Evolutionary conservation across 1,140 invertebrate genomes (phyloP).

Genomic region (Spodoptera litura): DNA sequence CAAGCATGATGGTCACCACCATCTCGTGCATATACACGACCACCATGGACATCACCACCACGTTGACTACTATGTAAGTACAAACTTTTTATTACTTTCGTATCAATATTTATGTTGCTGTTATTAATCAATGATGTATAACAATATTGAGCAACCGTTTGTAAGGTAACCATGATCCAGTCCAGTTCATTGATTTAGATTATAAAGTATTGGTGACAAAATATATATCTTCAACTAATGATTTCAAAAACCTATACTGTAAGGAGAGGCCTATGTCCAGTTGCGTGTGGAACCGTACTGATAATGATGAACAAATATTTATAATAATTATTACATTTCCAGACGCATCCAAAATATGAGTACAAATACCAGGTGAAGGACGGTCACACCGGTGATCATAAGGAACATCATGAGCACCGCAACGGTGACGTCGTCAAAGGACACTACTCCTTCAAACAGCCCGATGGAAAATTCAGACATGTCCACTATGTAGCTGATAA

Average conservation of each 20-base stretch:
- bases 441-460: conserved; percentile 79
- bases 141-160: too few relatives aligned
- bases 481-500: conserved; percentile 75
- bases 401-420: conserved; percentile 66
- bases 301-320: too few relatives aligned
- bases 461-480: conserved; percentile 71
- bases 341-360: conserved; percentile 71
- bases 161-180: too few relatives aligned
- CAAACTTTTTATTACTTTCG: neutral
- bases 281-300: too few relatives aligned
- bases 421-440: conserved; percentile 78
- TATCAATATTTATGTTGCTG: neutral
- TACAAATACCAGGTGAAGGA: conserved; percentile 80
- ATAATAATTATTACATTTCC: neutral
- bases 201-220: too few relatives aligned
- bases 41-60: conserved; percentile 45
- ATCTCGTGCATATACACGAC: conserved; percentile 53
- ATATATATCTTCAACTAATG: too few relatives aligned
- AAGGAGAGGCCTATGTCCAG: too few relatives aligned
- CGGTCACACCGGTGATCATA: conserved; percentile 37
- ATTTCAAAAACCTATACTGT: too few relatives aligned
- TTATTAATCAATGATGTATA: too few relatives aligned
- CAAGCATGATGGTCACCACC: conserved; percentile 64
- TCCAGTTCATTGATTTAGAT: too few relatives aligned
- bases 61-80: conserved; percentile 53